Percentiles rank a stretch among this genome's conserved stretches.
Evolutionary conservation across 2,888 invertebrate species (phyloP).

Genomic region (Yponomeuta cagnagella): DNA sequence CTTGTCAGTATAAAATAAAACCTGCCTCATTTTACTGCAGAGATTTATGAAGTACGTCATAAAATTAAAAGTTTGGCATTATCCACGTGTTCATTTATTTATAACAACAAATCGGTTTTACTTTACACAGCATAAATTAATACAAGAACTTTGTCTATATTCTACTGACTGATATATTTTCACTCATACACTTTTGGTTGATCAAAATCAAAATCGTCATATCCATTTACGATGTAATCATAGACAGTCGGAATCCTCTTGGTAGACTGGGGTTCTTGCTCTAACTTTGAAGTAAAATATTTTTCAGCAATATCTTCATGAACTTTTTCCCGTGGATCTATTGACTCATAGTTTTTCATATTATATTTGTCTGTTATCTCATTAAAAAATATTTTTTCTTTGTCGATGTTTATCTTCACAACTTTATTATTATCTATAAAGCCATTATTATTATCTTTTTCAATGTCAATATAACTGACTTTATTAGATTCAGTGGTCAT

Average conservation of each 20-base stretch:
- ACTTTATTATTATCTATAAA: background rate
- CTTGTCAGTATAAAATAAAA: background rate
- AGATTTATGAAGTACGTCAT: background rate
- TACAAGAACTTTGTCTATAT: background rate
- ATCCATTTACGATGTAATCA: constrained; percentile 28
- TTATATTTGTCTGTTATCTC: constrained; percentile 10
- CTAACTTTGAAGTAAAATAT: constrained; percentile 9
- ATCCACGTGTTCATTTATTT: background rate
- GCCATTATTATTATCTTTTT: background rate
- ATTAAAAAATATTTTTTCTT: constrained; percentile 9
- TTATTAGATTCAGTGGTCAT: background rate
- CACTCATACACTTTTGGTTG: constrained; percentile 31
- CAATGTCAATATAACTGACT: background rate
- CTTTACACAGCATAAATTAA: background rate
- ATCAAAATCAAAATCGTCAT: constrained; percentile 22
- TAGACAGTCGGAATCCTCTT: constrained; percentile 27
- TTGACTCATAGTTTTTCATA: background rate
- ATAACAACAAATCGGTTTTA: background rate
- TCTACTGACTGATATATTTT: background rate
- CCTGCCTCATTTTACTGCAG: background rate
- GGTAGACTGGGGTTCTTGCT: constrained; percentile 13
- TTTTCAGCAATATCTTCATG: background rate
- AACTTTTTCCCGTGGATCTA: background rate
- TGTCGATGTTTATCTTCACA: background rate
- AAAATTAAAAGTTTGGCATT: background rate